Evolutionary conservation across 2,888 invertebrate genomes (phyloP).

Genomic region (Polietes domitor): DNA sequence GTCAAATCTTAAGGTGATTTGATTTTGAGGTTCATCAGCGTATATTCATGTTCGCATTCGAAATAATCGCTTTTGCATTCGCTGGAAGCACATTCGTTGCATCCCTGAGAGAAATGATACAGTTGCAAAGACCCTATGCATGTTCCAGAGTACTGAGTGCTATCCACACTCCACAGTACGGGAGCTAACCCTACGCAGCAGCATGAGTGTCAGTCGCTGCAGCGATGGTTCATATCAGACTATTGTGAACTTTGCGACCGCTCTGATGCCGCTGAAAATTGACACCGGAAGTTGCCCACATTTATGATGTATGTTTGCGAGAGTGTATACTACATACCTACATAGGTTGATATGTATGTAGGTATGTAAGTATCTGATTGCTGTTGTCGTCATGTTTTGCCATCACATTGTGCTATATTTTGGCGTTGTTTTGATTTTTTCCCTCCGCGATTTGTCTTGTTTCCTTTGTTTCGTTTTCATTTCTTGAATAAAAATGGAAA

Average conservation of each 20-base stretch:
- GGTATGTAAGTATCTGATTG: conserved; percentile 10
- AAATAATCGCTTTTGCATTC: too few species aligned
- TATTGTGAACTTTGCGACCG: conserved; percentile 53
- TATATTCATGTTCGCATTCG: too few species aligned
- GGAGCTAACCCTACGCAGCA: too few species aligned
- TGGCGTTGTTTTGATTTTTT: conserved; percentile 43
- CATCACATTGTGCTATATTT: conserved; percentile 42
- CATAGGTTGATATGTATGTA: conserved; percentile 12
- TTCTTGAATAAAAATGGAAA: conserved; percentile 34
- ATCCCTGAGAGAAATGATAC: too few species aligned
- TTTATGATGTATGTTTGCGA: conserved; percentile 55
- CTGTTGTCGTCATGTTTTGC: not conserved
- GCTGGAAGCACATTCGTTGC: too few species aligned
- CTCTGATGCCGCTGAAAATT: conserved; percentile 53
- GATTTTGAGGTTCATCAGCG: too few species aligned
- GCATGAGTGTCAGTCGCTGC: too few species aligned
- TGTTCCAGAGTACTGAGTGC: too few species aligned
- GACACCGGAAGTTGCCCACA: conserved; percentile 67
- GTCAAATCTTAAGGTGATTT: too few species aligned
- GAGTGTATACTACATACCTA: not conserved
- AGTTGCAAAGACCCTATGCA: too few species aligned
- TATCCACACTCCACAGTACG: too few species aligned
- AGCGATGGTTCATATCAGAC: not conserved
- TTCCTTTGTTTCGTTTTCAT: conserved; percentile 13
- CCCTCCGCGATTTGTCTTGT: conserved; percentile 49